Base-by-base conservation (phyloP, 2,113 vertebrate species). In the Tamias sibiricus region DNA sequence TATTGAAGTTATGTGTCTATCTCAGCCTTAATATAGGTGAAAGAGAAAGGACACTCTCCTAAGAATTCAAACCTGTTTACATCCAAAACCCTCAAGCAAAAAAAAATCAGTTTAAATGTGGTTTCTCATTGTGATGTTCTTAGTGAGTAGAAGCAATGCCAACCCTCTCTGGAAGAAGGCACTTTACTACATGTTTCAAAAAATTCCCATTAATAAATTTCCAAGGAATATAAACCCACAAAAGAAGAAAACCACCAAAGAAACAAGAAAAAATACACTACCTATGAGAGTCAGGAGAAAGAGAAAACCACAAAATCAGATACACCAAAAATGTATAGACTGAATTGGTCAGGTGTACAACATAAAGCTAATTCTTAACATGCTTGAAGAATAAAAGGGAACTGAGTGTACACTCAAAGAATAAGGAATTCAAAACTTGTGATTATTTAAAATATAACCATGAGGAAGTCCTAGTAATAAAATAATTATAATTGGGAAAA, bases 381-480 rank as follows among this genome's bases (percentile, higher is more conserved):
- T 49, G 22, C 35, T 89, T 89, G 59, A 47, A 95, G 75, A 91
- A 66, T 59, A 82, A 77, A 74, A 69, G 8, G 72, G 13, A 44
- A 44, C 49, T 80, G 19, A 80, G 59, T 71, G 8, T 35, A 66
- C 40, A 69, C 44, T 86, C 19, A 83, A 87, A 76, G 20, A 49
- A 69, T 37, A 64, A 92, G 3, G 30, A 91, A 52, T 35, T 74
- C 47, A 89, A 92, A 77, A 47, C 26, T 59, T 72, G 59, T 10
- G n/a, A 81, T 68, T 32, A 44, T 69, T 40, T 66, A 6, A 80
- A 84, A 62, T 69, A 84, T 30, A 84, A 71, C 0, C 3, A 85
- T 47, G 44, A 85, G 54, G n/a, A 54, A 66, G 71, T 91, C 88
- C 19, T 71, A 85, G 26, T 90, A 71, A 72, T 92, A 87, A 57